Evolutionary conservation across 2,113 vertebrate species (phyloP).

Genomic region (Forbesichthys agassizii): DNA sequence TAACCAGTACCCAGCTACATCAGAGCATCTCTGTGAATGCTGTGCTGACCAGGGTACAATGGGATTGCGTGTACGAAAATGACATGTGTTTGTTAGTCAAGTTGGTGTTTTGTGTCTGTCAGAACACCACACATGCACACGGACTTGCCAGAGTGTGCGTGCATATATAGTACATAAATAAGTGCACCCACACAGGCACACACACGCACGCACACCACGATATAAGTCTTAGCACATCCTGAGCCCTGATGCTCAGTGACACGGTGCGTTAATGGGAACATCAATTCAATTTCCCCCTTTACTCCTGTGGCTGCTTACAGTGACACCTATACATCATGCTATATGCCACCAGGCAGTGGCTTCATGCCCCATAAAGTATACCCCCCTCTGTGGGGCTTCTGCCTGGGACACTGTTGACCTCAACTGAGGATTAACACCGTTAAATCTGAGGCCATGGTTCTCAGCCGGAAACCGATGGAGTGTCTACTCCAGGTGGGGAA

Average conservation of each 20-base stretch:
- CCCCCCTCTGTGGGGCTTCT: neutral
- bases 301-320: slow-evolving; percentile 44
- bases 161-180: slow-evolving; percentile 4
- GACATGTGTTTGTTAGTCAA: neutral
- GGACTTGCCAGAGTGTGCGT: slow-evolving; percentile 2
- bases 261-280: slow-evolving; percentile 43
- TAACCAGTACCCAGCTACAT: too few relatives aligned
- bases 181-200: slow-evolving; percentile 16
- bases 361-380: slow-evolving; percentile 44
- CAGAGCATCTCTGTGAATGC: too few relatives aligned
- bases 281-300: slow-evolving; percentile 52
- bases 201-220: slow-evolving; percentile 27
- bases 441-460: too few relatives aligned
- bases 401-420: too few relatives aligned
- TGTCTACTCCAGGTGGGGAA: too few relatives aligned
- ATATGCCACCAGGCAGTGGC: slow-evolving; percentile 19
- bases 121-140: slow-evolving; percentile 4
- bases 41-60: too few relatives aligned
- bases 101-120: neutral
- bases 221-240: slow-evolving; percentile 37
- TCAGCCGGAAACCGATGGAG: too few relatives aligned
- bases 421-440: too few relatives aligned
- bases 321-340: slow-evolving; percentile 50
- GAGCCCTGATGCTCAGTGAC: slow-evolving; percentile 36
- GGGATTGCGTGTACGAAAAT: neutral